Base-by-base conservation (phyloP, 2,888 invertebrate species). In the Seira ritae region DNA sequence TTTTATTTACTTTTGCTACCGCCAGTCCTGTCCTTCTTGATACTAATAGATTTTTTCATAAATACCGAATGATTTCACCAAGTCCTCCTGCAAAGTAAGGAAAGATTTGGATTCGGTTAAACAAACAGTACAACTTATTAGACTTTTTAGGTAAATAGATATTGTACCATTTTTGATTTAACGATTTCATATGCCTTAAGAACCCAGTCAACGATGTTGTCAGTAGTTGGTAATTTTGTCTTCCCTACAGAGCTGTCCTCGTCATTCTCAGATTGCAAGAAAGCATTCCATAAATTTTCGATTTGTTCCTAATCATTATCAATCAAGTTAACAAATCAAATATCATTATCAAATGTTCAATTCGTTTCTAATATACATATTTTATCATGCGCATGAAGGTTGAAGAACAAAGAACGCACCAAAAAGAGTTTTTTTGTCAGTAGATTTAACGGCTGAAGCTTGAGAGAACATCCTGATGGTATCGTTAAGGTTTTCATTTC, bases 151-250 rank as follows among this genome's bases (percentile, higher is more conserved):
- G 31, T 31, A 8, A 31, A n/a, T n/a, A n/a, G n/a, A n/a, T 2
- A 2, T 31, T 31, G 31, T 31, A 31, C 31, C 31, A 4, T 31
- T 31, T 31, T 31, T 8, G 8, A 31, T 4, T 31, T 37, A 19
- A 50, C 66, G 0, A n/a, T 74, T 8, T 72, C 69, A 76, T 87
- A 86, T 6, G 89, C 80, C 10, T 60, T 70, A 24, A 84, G 66
- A 17, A 89, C 88, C 89, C 89, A 89, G 46, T 87, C 83, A 15
- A 88, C 81, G 2, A 89, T 84, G 17, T 89, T 87, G 68, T 86
- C 86, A 0, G 86, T 80, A 1, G 87, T 85, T 1, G 89, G 89
- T 19, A 89, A 70, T 50, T 86, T 84, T 10, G 88, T 55, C 20
- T 12, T 55, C 12, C 17, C 31, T 31, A 50, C 0, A 67, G 15